Evolutionary conservation across 2,888 invertebrate species (phyloP).

Genomic region (Campoplex capitator): DNA sequence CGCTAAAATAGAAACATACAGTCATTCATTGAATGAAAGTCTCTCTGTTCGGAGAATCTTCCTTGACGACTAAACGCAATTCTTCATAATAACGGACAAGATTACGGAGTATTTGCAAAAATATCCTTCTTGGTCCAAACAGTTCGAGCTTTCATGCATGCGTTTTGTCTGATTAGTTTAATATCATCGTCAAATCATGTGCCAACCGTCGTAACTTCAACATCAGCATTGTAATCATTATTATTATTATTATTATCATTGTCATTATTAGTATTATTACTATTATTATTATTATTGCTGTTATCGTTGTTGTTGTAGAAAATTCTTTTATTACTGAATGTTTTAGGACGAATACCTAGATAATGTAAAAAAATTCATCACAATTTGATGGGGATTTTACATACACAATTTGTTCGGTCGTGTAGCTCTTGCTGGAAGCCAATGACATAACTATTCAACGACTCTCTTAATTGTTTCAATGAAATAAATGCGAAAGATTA

Average conservation of each 20-base stretch:
- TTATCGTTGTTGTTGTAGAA: conserved; percentile 49
- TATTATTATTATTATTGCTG: conserved; percentile 52
- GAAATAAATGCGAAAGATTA: conserved; percentile 46
- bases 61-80: neutral
- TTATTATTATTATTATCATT: conserved; percentile 35
- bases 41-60: neutral
- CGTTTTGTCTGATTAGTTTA: conserved; percentile 33
- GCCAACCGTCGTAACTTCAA: neutral
- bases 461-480: conserved; percentile 19
- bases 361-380: conserved; percentile 54
- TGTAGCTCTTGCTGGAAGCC: conserved; percentile 14
- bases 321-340: conserved; percentile 44
- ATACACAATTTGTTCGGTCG: conserved; percentile 33
- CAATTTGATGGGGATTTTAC: conserved; percentile 61
- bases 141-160: conserved; percentile 32
- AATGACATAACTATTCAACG: conserved; percentile 20
- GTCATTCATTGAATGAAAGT: too few relatives aligned
- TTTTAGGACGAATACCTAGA: conserved; percentile 53
- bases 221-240: neutral
- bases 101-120: neutral
- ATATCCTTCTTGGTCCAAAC: conserved; percentile 7
- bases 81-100: neutral
- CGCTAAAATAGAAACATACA: too few relatives aligned
- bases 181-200: conserved; percentile 5
- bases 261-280: conserved; percentile 21